A percentile compares a stretch with the other conserved stretches of the same genome.
Conservation (phyloP, 2,888 invertebrate genomes). For the Ptychoptera albimana region DNA sequence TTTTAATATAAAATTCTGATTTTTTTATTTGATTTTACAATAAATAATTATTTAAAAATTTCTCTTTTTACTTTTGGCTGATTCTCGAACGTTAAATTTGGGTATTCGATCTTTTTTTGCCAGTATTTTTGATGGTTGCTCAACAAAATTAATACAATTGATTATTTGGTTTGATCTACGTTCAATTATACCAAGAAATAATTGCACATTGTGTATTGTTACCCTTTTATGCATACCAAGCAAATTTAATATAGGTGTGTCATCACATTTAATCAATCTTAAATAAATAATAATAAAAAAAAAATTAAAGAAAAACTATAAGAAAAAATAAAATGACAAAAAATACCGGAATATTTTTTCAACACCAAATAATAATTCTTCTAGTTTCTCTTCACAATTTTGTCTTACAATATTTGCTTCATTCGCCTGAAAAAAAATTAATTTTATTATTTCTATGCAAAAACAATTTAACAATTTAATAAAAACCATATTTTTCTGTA, state of each 20-base stretch:
- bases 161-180: conserved; percentile 37
- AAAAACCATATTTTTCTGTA: conserved; percentile 5
- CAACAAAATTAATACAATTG: conserved; percentile 20
- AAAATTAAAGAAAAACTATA: not conserved
- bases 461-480: not conserved
- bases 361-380: conserved; percentile 33
- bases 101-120: conserved; percentile 28
- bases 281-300: conserved; percentile 17
- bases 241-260: conserved; percentile 52
- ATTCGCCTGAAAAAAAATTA: conserved; percentile 2
- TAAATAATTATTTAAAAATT: not conserved
- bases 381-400: conserved; percentile 18
- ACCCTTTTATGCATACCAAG: conserved; percentile 57
- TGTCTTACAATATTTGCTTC: conserved; percentile 1
- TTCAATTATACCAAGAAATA: conserved; percentile 70
- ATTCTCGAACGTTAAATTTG: conserved; percentile 29
- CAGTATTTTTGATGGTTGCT: conserved; percentile 23
- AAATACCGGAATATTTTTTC: conserved; percentile 31
- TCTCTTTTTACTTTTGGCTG: conserved; percentile 16
- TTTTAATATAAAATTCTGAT: not conserved
- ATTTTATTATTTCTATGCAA: not conserved
- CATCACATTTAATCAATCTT: conserved; percentile 53
- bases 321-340: not conserved
- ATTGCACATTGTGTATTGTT: conserved; percentile 57
- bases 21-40: not conserved